Conservation (phyloP, 2,888 invertebrate genomes). For the Crossocerus cetratus region DNA sequence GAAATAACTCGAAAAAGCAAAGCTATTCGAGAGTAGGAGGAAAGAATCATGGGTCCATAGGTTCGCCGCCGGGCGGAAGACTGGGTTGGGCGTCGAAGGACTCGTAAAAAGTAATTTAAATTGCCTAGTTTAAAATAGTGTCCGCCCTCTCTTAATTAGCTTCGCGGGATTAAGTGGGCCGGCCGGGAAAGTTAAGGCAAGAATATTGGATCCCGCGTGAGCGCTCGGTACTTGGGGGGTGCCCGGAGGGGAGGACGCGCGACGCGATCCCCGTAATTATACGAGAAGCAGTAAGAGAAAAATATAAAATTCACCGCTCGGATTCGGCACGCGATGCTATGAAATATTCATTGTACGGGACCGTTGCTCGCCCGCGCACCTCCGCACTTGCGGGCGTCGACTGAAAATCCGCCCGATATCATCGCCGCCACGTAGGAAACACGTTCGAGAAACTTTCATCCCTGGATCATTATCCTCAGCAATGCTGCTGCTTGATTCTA, state of each 20-base stretch:
- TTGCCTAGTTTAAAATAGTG: slow-evolving; percentile 43
- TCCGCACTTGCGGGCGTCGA: not conserved
- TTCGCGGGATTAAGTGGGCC: slow-evolving; percentile 48
- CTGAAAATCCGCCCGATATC: not conserved
- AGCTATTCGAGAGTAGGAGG: not conserved
- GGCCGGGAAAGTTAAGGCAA: slow-evolving; percentile 46
- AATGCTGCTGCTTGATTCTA: not conserved
- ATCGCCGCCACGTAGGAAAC: not conserved
- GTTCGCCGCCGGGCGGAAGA: not conserved
- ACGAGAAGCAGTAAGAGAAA: slow-evolving; percentile 5
- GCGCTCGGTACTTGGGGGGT: no score
- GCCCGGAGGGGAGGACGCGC: no score
- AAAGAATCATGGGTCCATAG: not conserved
- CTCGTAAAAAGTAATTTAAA: slow-evolving; percentile 51
- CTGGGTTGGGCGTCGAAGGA: slow-evolving; percentile 37
- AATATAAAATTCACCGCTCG: slow-evolving; percentile 2
- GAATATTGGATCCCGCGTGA: slow-evolving; percentile 41
- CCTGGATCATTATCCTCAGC: not conserved
- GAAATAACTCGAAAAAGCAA: not conserved
- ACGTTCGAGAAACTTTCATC: not conserved
- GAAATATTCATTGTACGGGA: not conserved
- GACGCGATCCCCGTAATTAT: slow-evolving; percentile 5
- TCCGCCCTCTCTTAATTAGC: slow-evolving; percentile 47
- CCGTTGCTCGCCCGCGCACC: not conserved
- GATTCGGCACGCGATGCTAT: slow-evolving; percentile 5